These are phyloP conservation scores for Nemotelus nigrinus DNA, from an alignment of 2,888 invertebrate species.

Conservation along the genomic window DNA sequence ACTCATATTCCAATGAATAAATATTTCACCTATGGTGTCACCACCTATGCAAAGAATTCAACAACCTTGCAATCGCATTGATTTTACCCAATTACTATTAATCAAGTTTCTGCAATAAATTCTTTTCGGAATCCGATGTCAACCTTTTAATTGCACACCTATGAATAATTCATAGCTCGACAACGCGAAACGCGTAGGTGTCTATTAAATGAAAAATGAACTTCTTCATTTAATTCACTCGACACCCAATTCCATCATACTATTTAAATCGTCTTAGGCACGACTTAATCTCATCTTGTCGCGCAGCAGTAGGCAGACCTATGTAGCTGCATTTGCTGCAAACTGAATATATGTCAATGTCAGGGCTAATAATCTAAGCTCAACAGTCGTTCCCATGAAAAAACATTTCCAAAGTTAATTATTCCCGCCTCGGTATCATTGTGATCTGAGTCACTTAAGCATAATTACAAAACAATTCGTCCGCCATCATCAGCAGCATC, in stretches of 20 bases:
- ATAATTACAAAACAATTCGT: conserved; percentile 37
- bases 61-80: too few relatives aligned
- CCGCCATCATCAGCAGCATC: background rate
- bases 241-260: background rate
- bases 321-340: background rate
- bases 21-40: too few relatives aligned
- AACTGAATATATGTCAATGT: conserved; percentile 18
- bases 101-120: too few relatives aligned
- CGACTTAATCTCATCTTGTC: background rate
- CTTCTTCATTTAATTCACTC: too few relatives aligned
- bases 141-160: too few relatives aligned
- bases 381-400: conserved; percentile 15
- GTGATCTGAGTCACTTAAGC: conserved; percentile 18
- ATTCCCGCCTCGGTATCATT: background rate
- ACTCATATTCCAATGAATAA: too few relatives aligned
- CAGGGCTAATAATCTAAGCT: conserved; percentile 2
- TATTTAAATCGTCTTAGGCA: background rate
- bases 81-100: too few relatives aligned
- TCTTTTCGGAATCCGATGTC: too few relatives aligned
- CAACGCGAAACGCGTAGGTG: too few relatives aligned
- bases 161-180: too few relatives aligned
- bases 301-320: conserved; percentile 4
- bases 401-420: conserved; percentile 11
- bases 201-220: too few relatives aligned
- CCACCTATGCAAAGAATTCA: too few relatives aligned